Base-by-base conservation (phyloP, 2,113 vertebrate species). In the Ceyx cyanopectus region DNA sequence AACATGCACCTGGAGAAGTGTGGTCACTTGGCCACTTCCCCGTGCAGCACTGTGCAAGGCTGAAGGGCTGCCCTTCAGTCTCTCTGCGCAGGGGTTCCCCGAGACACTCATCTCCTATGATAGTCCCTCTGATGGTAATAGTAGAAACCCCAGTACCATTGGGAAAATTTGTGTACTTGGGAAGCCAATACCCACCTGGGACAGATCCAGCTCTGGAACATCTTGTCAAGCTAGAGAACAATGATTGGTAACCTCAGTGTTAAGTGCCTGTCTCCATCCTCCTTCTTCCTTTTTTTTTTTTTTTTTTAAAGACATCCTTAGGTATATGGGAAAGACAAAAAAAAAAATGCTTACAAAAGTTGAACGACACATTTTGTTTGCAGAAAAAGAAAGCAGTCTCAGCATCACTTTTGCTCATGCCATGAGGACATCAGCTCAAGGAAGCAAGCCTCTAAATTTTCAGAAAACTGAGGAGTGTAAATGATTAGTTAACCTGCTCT, bases 31-130 rank as follows among this genome's bases (percentile, higher is more conserved):
- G 45, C 12, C 51, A 22, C 67, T 41, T 85, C 32, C 13, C 23
- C 0, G 0, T 51, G 24, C 50, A 72, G 57, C 2, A 2, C 32
- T 5, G 3, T 0, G 0, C 26, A 21, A 32, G 29, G 46, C 72
- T 86, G 73, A 48, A 67, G 77, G 19, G 21, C 50, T 84, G 60
- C 65, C 65, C 67, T 19, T 48, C 6, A 3, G 23, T 62, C 24
- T n/a, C 37, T 48, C 23, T 21, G 2, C 0, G 2, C 43, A 76
- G 30, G 12, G 1, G n/a, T 19, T 58, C 43, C 29, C 46, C 22
- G 21, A 48, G 37, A 76, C 53, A 48, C 20, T 82, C 6, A 3
- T 13, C 37, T 58, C 68, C 57, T 53, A 57, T 1, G 3, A 24
- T 16, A 46, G 57, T 30, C 29, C n/a, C 46, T 58, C 43, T 23